Evolutionary conservation across 2,113 vertebrate species (phyloP), one percentile per base, ranked within the genome.

Genomic region (Aleadryas rufinucha): DNA sequence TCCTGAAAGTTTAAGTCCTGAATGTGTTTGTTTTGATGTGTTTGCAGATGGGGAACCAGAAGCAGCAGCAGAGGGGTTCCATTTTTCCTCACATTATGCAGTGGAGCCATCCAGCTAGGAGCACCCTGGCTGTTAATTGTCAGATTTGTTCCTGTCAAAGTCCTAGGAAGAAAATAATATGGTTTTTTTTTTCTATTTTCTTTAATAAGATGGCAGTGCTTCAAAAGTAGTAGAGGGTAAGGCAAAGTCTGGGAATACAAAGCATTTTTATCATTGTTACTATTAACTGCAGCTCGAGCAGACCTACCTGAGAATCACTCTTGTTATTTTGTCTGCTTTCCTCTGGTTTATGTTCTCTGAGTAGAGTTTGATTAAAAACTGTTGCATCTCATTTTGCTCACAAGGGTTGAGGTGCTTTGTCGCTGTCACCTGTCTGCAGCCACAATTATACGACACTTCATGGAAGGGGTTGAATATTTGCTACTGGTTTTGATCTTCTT

Each of bases 401-500:
- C 65, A 61, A 68, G 44, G 65, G 59, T 30, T 77, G 89, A 85
- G 61, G 54, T 54, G 50, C 57, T 92, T n/a, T 50, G 66, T 83
- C 6, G 39, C 79, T 49, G 49, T 93, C 69, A 94, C 90, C 80
- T 66, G 28, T 42, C 75, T 87, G 95, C 66, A 94, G 71, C 90
- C 87, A 95, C 71, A 83, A 93, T 89, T 79, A 69, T 75, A 33
- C 13, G 24, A 50, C 89, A 87, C 79, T 57, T 78, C 91, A 42
- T 63, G 95, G 95, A 96, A 72, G 14, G n/a, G 93, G 56, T 20
- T 91, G 89, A 93, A 95, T 92, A 92, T 90, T 54, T 91, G 89
- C 93, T 91, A 52, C 71, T 45, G 94, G 76, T 96, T 98, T 97
- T 97, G 83, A 97, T 97, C 93, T 93, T 92, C 89, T 93, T 97